Evolutionary conservation across 2,797 vertebrate genomes (phyloP).

Genomic region (Dendrocincla tyrannina): DNA sequence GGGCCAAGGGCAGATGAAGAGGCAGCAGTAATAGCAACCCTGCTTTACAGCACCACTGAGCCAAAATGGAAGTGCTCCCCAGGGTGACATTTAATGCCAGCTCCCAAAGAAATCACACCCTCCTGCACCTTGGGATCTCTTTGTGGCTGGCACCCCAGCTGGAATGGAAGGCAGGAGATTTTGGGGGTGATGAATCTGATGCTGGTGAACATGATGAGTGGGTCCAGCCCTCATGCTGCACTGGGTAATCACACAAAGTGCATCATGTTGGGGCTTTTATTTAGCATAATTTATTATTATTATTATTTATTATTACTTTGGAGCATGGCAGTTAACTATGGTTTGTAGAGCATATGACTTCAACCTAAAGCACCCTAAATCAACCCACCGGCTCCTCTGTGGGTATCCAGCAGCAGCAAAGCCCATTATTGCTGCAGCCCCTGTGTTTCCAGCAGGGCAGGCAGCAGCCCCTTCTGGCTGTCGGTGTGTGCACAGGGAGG

Average conservation of each 20-base stretch:
- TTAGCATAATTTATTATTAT: not conserved
- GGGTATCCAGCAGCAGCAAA: not conserved
- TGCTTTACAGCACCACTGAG: not conserved
- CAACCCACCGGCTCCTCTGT: not conserved
- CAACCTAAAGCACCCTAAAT: not conserved
- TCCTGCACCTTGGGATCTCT: not conserved
- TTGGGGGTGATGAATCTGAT: not conserved
- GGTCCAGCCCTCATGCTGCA: not conserved
- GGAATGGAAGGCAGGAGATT: not conserved
- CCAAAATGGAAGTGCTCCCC: not conserved
- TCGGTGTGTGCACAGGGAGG: rapidly evolving
- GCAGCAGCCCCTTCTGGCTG: not conserved
- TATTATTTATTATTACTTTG: not conserved
- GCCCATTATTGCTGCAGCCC: not conserved
- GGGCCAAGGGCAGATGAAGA: not conserved
- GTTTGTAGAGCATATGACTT: not conserved
- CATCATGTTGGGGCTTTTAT: rapidly evolving
- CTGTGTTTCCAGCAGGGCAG: rapidly evolving
- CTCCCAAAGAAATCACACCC: not conserved
- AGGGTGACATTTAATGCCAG: not conserved
- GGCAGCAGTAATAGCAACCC: not conserved
- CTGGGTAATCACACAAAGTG: not conserved
- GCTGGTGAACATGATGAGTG: rapidly evolving
- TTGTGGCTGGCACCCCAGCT: not conserved
- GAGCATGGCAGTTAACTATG: not conserved